Percentiles rank a stretch among this genome's conserved stretches.
Conservation (phyloP, 2,888 invertebrate species). For the Pristionchus maxplancki region DNA sequence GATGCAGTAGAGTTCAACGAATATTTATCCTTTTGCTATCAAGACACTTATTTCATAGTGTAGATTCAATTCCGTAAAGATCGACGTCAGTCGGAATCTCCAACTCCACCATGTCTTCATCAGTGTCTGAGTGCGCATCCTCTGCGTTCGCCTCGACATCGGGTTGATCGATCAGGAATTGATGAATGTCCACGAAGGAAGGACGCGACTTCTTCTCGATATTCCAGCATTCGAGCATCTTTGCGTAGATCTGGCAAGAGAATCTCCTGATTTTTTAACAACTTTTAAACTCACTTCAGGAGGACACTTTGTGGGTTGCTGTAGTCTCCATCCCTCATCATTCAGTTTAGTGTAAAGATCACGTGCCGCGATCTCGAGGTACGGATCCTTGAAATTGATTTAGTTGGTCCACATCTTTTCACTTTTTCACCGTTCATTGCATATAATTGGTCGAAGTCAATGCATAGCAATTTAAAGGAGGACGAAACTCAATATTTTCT, state of each 20-base stretch:
- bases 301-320: background rate
- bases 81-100: background rate
- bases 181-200: background rate
- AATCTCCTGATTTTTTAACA: background rate
- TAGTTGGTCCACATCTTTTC: too few relatives aligned
- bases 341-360: background rate
- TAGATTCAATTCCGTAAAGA: background rate
- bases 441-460: too few relatives aligned
- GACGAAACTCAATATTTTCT: too few relatives aligned
- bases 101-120: background rate
- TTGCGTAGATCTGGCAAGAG: background rate
- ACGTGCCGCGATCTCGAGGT: background rate
- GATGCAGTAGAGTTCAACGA: too few relatives aligned
- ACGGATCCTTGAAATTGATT: background rate
- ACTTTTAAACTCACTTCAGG: background rate
- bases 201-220: background rate
- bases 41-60: too few relatives aligned
- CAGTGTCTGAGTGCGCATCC: background rate
- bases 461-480: too few relatives aligned
- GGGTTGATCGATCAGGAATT: background rate
- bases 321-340: background rate
- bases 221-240: constrained; percentile 39
- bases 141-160: background rate
- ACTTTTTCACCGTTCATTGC: too few relatives aligned
- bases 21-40: too few relatives aligned